These are phyloP conservation scores for Numida meleagris DNA, from an alignment of 2,113 vertebrate genomes.

Conservation along the genomic window DNA sequence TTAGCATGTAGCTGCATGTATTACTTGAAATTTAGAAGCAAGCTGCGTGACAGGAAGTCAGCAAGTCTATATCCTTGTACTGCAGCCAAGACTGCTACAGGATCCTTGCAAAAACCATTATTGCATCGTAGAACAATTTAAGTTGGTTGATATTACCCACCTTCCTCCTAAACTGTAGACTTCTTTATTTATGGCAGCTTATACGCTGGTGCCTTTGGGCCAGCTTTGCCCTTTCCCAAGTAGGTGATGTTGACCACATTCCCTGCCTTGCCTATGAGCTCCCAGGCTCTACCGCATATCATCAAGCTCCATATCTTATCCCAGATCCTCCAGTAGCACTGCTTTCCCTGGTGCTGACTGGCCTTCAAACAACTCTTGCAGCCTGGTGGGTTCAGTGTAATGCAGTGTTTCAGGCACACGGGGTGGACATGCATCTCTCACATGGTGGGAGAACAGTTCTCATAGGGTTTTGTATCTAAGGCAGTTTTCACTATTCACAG, in stretches of 20 bases:
- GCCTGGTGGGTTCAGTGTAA: background rate
- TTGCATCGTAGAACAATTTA: background rate
- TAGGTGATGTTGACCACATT: background rate
- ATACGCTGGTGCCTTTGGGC: background rate
- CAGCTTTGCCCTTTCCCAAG: background rate
- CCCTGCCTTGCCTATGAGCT: background rate
- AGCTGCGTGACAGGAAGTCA: background rate
- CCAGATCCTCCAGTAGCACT: background rate
- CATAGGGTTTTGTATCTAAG: background rate
- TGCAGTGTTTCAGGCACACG: background rate
- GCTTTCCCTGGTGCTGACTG: background rate
- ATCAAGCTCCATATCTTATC: background rate
- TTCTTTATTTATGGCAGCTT: background rate
- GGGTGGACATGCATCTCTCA: rapidly evolving
- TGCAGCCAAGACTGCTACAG: background rate
- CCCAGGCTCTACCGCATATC: background rate
- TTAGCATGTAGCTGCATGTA: background rate
- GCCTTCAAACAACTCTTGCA: background rate
- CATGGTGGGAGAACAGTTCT: rapidly evolving
- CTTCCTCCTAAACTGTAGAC: rapidly evolving
- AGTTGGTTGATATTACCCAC: background rate
- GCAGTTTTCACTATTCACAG: background rate
- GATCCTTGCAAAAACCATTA: background rate
- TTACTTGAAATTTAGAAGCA: background rate
- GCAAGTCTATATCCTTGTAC: background rate